Percentiles rank a stretch among this genome's conserved stretches.
Evolutionary conservation across 2,888 invertebrate genomes (phyloP).

Genomic region (Dicycla oo): DNA sequence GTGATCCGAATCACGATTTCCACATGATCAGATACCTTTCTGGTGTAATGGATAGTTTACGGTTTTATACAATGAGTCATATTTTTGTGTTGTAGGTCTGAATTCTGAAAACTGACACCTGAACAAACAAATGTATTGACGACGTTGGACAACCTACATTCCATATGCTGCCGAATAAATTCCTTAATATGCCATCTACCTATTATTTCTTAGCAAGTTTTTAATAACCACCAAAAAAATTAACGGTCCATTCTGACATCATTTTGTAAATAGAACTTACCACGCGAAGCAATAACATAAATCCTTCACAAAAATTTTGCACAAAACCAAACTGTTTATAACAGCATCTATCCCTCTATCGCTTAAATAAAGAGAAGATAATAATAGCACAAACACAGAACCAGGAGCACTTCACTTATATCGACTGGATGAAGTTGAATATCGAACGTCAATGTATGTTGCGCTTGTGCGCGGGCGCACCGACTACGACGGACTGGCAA

Average conservation of each 20-base stretch:
- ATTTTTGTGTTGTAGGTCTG: conserved; percentile 40
- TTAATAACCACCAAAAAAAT: conserved; percentile 49
- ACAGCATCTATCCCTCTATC: conserved; percentile 82
- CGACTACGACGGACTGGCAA: conserved; percentile 78
- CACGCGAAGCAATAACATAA: conserved; percentile 68
- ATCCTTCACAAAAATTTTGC: conserved; percentile 73
- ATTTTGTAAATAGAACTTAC: conserved; percentile 66
- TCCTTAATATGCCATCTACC: conserved; percentile 2
- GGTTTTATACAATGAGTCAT: conserved; percentile 57
- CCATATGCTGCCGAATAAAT: conserved; percentile 22
- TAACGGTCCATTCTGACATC: conserved; percentile 58
- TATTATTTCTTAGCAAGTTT: conserved; percentile 20
- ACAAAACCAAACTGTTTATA: conserved; percentile 74
- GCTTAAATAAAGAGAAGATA: conserved; percentile 84
- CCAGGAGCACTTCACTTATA: conserved; percentile 74
- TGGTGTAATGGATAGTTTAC: conserved; percentile 34
- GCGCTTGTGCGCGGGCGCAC: conserved; percentile 85
- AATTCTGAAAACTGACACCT: conserved; percentile 52
- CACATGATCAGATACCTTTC: conserved; percentile 30
- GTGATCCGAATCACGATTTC: conserved; percentile 49
- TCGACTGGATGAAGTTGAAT: conserved; percentile 57
- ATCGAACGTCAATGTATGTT: conserved; percentile 60
- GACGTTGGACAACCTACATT: conserved; percentile 28
- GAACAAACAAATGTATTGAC: conserved; percentile 54
- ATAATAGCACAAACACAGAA: conserved; percentile 72